These are phyloP conservation scores for Macquaria ambigua DNA, from an alignment of 2,113 vertebrate genomes.

Conservation along the genomic window DNA sequence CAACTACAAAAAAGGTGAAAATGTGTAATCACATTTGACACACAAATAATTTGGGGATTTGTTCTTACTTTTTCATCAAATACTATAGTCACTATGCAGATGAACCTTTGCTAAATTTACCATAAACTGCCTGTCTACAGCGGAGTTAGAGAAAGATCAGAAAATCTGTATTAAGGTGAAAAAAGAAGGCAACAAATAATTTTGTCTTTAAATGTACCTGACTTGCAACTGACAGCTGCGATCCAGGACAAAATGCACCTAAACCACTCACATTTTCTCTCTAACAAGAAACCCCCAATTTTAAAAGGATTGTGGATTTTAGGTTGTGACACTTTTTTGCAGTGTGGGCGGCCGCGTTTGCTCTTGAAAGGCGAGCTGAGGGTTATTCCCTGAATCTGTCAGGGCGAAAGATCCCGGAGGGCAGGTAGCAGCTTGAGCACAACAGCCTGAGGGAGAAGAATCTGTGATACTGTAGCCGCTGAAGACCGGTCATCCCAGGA, in stretches of 20 bases:
- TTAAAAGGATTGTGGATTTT: no score
- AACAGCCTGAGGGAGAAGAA: constrained; percentile 23
- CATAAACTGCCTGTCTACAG: no score
- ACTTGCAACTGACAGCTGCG: no score
- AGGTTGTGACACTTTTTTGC: neutral
- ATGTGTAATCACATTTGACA: neutral
- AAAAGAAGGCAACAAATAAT: no score
- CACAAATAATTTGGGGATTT: no score
- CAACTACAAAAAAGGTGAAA: neutral
- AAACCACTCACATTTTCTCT: neutral
- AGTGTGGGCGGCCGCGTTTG: neutral
- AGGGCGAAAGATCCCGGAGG: constrained; percentile 31
- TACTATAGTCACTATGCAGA: no score
- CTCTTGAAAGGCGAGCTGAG: neutral
- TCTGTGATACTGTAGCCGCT: constrained; percentile 29
- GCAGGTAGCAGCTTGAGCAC: constrained; percentile 14
- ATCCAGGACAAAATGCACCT: no score
- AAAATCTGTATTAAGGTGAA: no score
- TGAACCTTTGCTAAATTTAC: no score
- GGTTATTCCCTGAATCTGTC: constrained; percentile 27
- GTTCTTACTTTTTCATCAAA: no score
- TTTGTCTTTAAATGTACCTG: no score
- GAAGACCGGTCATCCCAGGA: constrained; percentile 23
- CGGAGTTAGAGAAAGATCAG: no score
- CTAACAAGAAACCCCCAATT: neutral